Percentiles rank a stretch among this genome's conserved stretches.
These are phyloP conservation scores for Perodicticus potto DNA, from an alignment of 2,797 vertebrate species.

Conservation along the genomic window DNA sequence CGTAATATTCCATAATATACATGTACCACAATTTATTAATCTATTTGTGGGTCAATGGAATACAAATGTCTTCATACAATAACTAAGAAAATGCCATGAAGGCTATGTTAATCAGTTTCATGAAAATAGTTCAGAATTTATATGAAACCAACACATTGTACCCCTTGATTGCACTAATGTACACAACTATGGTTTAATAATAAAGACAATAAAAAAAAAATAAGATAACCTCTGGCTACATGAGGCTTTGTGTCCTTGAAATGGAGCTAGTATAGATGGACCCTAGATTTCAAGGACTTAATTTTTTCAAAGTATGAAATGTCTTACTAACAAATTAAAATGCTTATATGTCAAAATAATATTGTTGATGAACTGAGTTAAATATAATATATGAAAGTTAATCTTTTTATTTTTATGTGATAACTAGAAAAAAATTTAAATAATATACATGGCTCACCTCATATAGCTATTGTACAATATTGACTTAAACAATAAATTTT, in stretches of 20 bases:
- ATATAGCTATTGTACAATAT: neutral
- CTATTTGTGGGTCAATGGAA: too few relatives aligned
- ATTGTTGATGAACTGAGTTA: neutral
- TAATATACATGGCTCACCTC: neutral
- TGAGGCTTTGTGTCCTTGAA: neutral
- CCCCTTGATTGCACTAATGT: too few relatives aligned
- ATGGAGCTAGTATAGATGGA: neutral
- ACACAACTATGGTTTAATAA: too few relatives aligned
- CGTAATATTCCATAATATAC: too few relatives aligned
- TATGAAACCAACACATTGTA: too few relatives aligned
- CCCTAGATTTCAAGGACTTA: neutral
- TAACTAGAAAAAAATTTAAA: neutral
- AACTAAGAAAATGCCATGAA: too few relatives aligned
- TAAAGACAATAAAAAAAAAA: too few relatives aligned
- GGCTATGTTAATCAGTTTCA: too few relatives aligned
- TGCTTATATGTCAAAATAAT: neutral
- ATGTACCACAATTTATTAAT: too few relatives aligned
- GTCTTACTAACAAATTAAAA: neutral
- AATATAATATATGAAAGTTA: neutral
- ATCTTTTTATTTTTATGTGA: neutral
- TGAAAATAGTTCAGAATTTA: too few relatives aligned
- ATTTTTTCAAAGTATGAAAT: neutral
- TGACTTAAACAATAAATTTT: neutral
- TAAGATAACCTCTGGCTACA: neutral
- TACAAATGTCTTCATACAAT: too few relatives aligned